phyloP scores from a whole-genome alignment of 2,113 vertebrate species.

The Leucoraja erinaceus region DNA sequence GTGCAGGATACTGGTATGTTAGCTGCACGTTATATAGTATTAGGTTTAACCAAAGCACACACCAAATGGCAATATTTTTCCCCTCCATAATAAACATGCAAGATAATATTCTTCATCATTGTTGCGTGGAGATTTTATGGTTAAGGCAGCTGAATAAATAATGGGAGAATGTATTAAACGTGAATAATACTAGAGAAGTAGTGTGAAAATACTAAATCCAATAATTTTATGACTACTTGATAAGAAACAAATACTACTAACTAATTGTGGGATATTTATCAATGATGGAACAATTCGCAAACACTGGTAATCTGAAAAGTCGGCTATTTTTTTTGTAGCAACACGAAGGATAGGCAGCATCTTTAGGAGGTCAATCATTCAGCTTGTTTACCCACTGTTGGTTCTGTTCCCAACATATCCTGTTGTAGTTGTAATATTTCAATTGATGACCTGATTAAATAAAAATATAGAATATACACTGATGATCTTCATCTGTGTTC shows the following conservation, averaged over 20 bases:
- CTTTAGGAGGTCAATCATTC: neutral
- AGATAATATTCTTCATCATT: neutral
- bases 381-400: neutral
- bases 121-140: neutral
- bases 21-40: neutral
- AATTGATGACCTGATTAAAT: neutral
- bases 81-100: neutral
- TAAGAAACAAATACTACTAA: neutral
- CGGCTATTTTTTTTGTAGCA: neutral
- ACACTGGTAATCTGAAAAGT: neutral
- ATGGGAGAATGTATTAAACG: neutral
- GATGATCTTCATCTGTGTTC: neutral
- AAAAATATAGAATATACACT: neutral
- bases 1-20: neutral
- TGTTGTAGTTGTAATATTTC: neutral
- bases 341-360: neutral
- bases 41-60: neutral
- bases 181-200: neutral
- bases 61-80: neutral
- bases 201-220: neutral
- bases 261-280: neutral
- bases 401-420: neutral
- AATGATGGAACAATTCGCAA: neutral
- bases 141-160: neutral
- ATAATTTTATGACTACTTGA: neutral